These are phyloP conservation scores for Petrocephalus microphthalmus DNA, from an alignment of 2,113 vertebrate genomes.

Conservation along the genomic window DNA sequence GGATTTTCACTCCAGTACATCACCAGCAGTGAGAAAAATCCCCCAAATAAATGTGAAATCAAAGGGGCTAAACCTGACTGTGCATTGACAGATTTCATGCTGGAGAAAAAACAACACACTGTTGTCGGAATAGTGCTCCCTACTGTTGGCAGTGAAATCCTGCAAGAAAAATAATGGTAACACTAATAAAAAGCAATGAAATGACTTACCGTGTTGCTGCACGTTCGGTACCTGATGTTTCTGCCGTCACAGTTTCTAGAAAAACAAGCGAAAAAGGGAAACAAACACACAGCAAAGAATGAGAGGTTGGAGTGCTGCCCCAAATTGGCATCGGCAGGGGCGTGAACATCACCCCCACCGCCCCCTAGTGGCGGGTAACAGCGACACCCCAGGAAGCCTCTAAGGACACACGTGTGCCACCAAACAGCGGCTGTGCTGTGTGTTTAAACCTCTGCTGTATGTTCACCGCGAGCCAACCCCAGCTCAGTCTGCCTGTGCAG, in stretches of 20 bases:
- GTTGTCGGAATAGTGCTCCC: neutral
- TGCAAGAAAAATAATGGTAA: neutral
- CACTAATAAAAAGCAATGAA: neutral
- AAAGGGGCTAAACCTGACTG: neutral
- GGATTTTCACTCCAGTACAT: neutral
- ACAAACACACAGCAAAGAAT: neutral
- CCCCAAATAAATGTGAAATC: neutral
- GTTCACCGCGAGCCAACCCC: neutral
- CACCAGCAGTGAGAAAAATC: neutral
- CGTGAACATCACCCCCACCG: neutral
- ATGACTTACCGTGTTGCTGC: neutral
- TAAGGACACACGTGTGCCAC: neutral
- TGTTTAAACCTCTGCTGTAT: constrained; percentile 22
- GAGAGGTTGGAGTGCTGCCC: neutral
- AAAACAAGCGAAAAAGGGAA: constrained; percentile 8
- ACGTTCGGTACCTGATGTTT: constrained; percentile 53
- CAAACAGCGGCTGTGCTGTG: constrained; percentile 22
- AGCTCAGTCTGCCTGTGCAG: constrained; percentile 24
- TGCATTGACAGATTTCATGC: neutral
- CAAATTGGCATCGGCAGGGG: neutral
- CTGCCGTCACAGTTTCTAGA: constrained; percentile 82
- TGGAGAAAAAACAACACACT: neutral
- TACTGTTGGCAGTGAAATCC: neutral
- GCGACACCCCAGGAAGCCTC: neutral
- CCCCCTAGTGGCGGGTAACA: neutral